Evolutionary conservation across 1,140 invertebrate genomes (phyloP).

Genomic region (Heterodera schachtii): DNA sequence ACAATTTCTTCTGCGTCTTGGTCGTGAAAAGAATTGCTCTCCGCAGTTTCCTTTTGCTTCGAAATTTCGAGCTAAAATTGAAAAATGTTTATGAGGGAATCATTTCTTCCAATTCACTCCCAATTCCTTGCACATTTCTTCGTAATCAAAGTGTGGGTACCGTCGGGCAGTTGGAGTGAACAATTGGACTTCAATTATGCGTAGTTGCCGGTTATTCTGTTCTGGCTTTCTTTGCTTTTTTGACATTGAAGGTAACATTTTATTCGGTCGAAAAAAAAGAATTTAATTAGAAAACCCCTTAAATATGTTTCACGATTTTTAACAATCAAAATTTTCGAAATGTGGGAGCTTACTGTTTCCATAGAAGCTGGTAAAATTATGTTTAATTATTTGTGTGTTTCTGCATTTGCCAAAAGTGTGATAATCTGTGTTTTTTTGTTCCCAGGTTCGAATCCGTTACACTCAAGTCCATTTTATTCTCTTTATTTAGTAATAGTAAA

Average conservation of each 20-base stretch:
- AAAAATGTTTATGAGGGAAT: not conserved
- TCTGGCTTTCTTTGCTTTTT: conserved; percentile 38
- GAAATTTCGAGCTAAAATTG: conserved; percentile 18
- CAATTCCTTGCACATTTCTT: conserved; percentile 41
- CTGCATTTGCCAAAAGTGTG: too few species aligned
- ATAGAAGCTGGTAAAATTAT: too few species aligned
- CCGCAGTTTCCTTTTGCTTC: conserved; percentile 21
- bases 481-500: too few species aligned
- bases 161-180: conserved; percentile 42
- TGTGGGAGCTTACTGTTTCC: too few species aligned
- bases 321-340: too few species aligned
- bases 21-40: conserved; percentile 43
- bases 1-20: conserved; percentile 48
- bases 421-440: too few species aligned
- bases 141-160: conserved; percentile 52
- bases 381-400: too few species aligned
- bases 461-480: too few species aligned
- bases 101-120: conserved; percentile 15
- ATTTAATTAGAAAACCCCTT: not conserved
- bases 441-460: too few species aligned
- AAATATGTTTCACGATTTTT: too few species aligned
- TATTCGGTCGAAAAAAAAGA: conserved; percentile 5
- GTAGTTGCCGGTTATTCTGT: not conserved
- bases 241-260: conserved; percentile 35
- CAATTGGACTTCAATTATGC: conserved; percentile 41